Percentiles rank a stretch among this genome's conserved stretches.
Conservation (phyloP, 2,888 invertebrate species). For the Pasiphila rectangulata region DNA sequence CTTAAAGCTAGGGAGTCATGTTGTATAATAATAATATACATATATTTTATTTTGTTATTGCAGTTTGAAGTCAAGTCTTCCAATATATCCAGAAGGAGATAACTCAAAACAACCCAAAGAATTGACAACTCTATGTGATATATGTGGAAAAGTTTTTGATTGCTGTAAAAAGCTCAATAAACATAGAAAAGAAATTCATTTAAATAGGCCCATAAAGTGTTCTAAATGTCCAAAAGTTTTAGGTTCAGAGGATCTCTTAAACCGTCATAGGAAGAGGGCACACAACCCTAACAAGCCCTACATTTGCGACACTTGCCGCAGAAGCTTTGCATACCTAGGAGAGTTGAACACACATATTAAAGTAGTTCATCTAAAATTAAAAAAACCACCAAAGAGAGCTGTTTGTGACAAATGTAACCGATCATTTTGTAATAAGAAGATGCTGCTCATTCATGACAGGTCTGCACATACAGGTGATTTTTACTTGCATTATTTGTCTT, state of each 20-base stretch:
- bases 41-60: no score
- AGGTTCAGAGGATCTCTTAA: not conserved
- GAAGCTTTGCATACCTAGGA: constrained; percentile 57
- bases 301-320: constrained; percentile 61
- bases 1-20: no score
- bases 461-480: constrained; percentile 72
- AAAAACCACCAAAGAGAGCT: constrained; percentile 47
- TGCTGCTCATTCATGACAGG: constrained; percentile 68
- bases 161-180: not conserved
- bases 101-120: no score
- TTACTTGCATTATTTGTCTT: no score
- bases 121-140: not conserved
- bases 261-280: constrained; percentile 1
- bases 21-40: no score
- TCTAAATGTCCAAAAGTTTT: not conserved
- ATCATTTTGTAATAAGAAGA: constrained; percentile 62
- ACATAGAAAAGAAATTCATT: not conserved
- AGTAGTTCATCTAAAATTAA: constrained; percentile 54
- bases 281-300: constrained; percentile 40
- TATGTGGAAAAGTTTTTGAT: constrained; percentile 4
- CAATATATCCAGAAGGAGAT: no score
- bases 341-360: constrained; percentile 57
- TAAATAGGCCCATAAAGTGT: not conserved
- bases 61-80: no score
- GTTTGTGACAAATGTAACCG: constrained; percentile 67